A percentile compares a stretch with the other conserved stretches of the same genome.
These are phyloP conservation scores for Nemopilema nomurai DNA, from an alignment of 30 jellyfish, hydroid and myxozoan genomes.

Conservation along the genomic window DNA sequence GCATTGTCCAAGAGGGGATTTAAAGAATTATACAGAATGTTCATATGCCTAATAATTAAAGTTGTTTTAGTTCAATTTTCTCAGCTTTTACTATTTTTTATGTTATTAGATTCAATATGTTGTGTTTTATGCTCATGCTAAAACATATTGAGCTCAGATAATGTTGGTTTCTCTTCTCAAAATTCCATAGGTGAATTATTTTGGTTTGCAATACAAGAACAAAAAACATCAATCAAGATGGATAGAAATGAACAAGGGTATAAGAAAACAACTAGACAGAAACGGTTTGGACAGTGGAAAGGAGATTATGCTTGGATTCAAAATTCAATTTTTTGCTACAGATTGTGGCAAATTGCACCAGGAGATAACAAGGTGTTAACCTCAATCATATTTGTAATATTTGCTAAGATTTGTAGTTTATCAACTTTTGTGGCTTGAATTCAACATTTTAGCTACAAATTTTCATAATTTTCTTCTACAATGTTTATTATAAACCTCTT, in stretches of 20 bases:
- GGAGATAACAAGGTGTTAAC: constrained; percentile 88
- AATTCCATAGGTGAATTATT: constrained; percentile 56
- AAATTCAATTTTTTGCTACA: constrained; percentile 83
- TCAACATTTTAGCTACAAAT: not conserved
- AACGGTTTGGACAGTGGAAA: constrained; percentile 69
- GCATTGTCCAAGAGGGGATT: too few relatives aligned
- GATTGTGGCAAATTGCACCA: constrained; percentile 73
- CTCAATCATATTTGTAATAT: not conserved
- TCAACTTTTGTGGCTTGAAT: not conserved
- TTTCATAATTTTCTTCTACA: not conserved
- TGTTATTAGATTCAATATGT: too few relatives aligned
- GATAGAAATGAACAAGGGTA: constrained; percentile 79
- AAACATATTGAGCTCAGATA: not conserved
- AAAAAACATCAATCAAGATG: constrained; percentile 74
- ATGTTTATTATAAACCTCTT: not conserved
- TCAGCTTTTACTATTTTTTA: too few relatives aligned
- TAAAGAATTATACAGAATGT: not conserved
- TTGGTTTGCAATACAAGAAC: constrained; percentile 90
- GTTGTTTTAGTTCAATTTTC: not conserved
- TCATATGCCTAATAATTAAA: not conserved
- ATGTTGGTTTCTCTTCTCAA: too few relatives aligned
- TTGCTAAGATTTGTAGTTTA: too few relatives aligned
- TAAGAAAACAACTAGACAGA: constrained; percentile 80
- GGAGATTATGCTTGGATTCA: constrained; percentile 58
- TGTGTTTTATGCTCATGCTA: too few relatives aligned